Evolutionary conservation across 2,888 invertebrate species (phyloP).

Genomic region (Rhingia rostrata): DNA sequence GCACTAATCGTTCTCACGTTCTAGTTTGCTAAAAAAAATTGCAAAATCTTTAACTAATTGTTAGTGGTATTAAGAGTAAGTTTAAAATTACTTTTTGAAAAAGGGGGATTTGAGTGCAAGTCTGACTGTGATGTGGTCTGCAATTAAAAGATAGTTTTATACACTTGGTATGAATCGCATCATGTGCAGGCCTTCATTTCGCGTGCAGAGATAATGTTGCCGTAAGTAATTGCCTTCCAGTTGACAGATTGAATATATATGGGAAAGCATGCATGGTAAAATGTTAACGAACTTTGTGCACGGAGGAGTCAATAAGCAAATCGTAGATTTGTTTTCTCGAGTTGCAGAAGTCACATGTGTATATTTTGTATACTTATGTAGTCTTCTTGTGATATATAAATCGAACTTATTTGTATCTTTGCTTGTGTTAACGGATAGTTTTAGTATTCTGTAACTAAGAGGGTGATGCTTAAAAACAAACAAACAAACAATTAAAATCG

Average conservation of each 20-base stretch:
- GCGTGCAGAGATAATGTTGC: neutral
- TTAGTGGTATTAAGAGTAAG: neutral
- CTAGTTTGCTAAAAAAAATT: slow-evolving; percentile 23
- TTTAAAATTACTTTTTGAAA: slow-evolving; percentile 3
- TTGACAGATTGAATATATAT: slow-evolving; percentile 22
- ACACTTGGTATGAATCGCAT: neutral
- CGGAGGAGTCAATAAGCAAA: slow-evolving; percentile 11
- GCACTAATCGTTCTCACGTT: slow-evolving; percentile 38
- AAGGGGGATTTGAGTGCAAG: too few species aligned
- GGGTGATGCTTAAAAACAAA: too few species aligned
- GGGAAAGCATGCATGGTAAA: neutral
- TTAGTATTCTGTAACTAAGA: too few species aligned
- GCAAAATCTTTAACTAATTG: slow-evolving; percentile 7
- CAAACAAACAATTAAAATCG: too few species aligned
- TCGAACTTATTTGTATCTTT: too few species aligned
- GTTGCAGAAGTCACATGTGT: too few species aligned
- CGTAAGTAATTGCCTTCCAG: slow-evolving; percentile 14
- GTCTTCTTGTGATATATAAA: neutral
- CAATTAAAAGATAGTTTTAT: slow-evolving; percentile 18
- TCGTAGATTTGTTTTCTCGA: neutral
- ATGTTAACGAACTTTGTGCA: slow-evolving; percentile 28
- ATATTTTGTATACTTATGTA: too few species aligned
- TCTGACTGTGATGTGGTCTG: neutral
- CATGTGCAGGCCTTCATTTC: neutral
- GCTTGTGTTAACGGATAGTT: too few species aligned